Evolutionary conservation across 2,888 invertebrate genomes (phyloP).

Genomic region (Tenthredo amoena): DNA sequence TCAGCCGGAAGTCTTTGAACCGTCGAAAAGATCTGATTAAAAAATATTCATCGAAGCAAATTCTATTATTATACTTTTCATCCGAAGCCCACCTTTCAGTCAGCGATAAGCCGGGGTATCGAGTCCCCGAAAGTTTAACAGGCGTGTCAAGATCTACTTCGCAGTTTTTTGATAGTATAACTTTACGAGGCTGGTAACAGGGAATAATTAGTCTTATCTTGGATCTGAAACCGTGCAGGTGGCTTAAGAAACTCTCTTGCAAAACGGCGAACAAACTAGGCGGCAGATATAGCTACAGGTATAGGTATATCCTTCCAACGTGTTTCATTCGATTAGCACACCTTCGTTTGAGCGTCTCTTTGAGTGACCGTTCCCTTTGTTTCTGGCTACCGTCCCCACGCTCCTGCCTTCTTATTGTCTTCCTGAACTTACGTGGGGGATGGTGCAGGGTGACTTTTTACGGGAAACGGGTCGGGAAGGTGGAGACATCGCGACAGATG

Average conservation of each 20-base stretch:
- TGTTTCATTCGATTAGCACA: conserved; percentile 26
- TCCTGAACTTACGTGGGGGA: not conserved
- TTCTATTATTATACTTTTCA: conserved; percentile 2
- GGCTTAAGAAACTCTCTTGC: conserved; percentile 27
- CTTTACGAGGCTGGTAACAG: conserved; percentile 43
- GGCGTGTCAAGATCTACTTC: conserved; percentile 46
- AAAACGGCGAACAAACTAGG: conserved; percentile 20
- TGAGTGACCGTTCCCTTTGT: conserved; percentile 16
- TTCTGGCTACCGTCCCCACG: not conserved
- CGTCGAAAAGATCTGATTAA: not conserved
- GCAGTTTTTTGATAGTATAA: conserved; percentile 24
- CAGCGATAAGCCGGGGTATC: conserved; percentile 14
- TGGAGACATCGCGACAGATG: conserved; percentile 65
- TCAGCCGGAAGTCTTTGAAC: not conserved
- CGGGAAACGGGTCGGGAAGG: conserved; percentile 54
- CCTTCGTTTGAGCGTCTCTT: conserved; percentile 9
- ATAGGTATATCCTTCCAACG: not conserved
- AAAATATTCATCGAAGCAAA: conserved; percentile 24
- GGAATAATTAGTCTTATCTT: conserved; percentile 47
- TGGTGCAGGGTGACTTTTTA: conserved; percentile 42
- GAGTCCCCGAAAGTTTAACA: conserved; percentile 44
- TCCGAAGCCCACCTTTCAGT: not conserved
- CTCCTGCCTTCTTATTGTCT: not conserved
- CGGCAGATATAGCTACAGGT: not conserved
- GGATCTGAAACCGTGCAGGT: conserved; percentile 28